A percentile compares a stretch with the other conserved stretches of the same genome.
Evolutionary conservation across 2,113 vertebrate species (phyloP).

Genomic region (Eudyptes chrysolophus): DNA sequence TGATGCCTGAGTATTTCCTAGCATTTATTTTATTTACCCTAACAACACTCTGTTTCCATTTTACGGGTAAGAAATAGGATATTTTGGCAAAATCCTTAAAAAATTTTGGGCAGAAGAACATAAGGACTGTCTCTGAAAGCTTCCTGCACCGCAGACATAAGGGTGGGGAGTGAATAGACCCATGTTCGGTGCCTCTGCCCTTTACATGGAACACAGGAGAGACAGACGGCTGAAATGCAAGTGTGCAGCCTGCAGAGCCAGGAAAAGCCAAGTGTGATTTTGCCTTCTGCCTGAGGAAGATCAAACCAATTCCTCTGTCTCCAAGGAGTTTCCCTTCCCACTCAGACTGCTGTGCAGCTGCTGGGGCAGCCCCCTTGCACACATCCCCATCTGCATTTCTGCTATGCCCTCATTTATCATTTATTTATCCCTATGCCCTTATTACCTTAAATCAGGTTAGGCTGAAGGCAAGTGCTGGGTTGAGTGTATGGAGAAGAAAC

Average conservation of each 20-base stretch:
- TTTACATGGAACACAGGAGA: rapidly evolving
- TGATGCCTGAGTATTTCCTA: neutral
- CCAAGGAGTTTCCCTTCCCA: neutral
- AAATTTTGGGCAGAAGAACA: neutral
- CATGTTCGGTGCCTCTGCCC: neutral
- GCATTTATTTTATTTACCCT: neutral
- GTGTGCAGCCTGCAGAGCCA: neutral
- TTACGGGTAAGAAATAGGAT: neutral
- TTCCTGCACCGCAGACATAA: neutral
- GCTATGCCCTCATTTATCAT: neutral
- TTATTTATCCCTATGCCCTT: neutral
- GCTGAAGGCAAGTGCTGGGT: neutral
- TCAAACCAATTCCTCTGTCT: neutral
- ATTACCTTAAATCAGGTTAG: neutral
- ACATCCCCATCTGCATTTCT: neutral
- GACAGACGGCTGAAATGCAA: neutral
- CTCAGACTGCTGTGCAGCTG: rapidly evolving
- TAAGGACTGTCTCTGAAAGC: neutral
- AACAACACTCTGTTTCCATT: neutral
- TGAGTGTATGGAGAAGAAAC: neutral
- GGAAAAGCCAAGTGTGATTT: neutral
- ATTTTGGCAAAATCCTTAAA: neutral
- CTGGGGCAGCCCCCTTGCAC: neutral
- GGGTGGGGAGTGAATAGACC: neutral
- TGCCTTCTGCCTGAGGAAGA: neutral